Evolutionary conservation across 2,888 invertebrate species (phyloP).

Genomic region (Drosophila robusta): DNA sequence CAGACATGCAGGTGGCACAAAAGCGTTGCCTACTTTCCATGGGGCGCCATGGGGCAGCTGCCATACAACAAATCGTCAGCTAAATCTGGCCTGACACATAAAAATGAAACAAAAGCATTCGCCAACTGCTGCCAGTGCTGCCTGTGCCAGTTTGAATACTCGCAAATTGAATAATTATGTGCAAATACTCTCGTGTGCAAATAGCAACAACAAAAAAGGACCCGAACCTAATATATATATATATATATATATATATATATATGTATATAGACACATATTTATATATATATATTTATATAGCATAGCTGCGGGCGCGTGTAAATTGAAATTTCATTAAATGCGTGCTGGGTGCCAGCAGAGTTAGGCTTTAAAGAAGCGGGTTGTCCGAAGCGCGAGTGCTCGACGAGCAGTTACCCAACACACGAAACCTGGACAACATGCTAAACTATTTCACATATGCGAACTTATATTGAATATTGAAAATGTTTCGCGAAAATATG

Average conservation of each 20-base stretch:
- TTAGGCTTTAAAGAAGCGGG: constrained; percentile 16
- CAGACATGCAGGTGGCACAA: constrained; percentile 64
- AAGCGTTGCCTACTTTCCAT: constrained; percentile 47
- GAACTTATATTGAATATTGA: neutral
- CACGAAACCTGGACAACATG: too few species aligned
- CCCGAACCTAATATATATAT: constrained; percentile 18
- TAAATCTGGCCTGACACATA: constrained; percentile 56
- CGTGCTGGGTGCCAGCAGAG: constrained; percentile 24
- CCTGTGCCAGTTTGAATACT: constrained; percentile 25
- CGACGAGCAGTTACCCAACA: constrained; percentile 1
- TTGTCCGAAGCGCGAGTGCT: neutral
- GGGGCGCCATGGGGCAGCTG: constrained; percentile 28
- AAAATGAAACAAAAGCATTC: constrained; percentile 49
- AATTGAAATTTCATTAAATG: constrained; percentile 56
- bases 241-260: constrained; percentile 11
- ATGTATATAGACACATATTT: constrained; percentile 12
- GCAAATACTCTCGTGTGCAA: constrained; percentile 52
- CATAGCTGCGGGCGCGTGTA: constrained; percentile 44
- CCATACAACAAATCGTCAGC: constrained; percentile 53
- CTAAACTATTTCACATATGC: neutral
- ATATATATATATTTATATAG: constrained; percentile 10
- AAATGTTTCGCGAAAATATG: neutral
- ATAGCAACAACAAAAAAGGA: constrained; percentile 30
- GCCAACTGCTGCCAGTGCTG: constrained; percentile 38
- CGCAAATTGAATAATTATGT: constrained; percentile 75